Conservation (phyloP, 2,888 invertebrate species). For the Metopia argyrocephala region DNA sequence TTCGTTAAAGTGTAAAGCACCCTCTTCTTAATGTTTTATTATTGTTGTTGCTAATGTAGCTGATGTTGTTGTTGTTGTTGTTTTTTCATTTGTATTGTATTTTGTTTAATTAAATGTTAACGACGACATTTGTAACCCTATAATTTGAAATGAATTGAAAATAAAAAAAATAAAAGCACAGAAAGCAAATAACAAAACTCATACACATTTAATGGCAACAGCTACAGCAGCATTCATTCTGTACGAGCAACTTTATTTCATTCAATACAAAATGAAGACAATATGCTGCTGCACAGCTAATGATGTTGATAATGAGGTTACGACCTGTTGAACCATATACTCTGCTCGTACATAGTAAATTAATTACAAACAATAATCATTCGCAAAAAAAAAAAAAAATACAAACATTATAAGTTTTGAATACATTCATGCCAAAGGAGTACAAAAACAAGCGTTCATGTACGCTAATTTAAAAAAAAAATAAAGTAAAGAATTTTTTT, state of each 20-base stretch:
- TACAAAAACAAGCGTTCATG: not conserved
- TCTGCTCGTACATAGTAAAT: too few species aligned
- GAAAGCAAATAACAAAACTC: conserved; percentile 8
- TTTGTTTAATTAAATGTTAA: conserved; percentile 59
- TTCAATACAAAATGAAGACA: conserved; percentile 4
- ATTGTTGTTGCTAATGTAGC: not conserved
- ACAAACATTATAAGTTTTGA: too few species aligned
- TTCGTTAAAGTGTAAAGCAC: too few species aligned
- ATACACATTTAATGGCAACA: not conserved
- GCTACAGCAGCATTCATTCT: not conserved
- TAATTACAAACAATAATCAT: conserved; percentile 41
- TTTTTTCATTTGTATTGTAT: conserved; percentile 2
- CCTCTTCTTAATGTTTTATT: too few species aligned
- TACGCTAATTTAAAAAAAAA: not conserved
- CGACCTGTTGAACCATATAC: conserved; percentile 57
- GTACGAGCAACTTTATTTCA: not conserved
- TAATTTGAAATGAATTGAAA: conserved; percentile 42
- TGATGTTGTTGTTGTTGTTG: not conserved
- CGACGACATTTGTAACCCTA: conserved; percentile 61
- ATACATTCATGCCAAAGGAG: too few species aligned
- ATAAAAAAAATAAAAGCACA: not conserved
- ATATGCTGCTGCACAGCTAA: too few species aligned
- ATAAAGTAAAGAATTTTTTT: not conserved
- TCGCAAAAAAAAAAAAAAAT: conserved; percentile 1
- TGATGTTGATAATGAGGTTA: too few species aligned